Evolutionary conservation across 2,888 invertebrate genomes (phyloP).

Genomic region (Seira musarum): DNA sequence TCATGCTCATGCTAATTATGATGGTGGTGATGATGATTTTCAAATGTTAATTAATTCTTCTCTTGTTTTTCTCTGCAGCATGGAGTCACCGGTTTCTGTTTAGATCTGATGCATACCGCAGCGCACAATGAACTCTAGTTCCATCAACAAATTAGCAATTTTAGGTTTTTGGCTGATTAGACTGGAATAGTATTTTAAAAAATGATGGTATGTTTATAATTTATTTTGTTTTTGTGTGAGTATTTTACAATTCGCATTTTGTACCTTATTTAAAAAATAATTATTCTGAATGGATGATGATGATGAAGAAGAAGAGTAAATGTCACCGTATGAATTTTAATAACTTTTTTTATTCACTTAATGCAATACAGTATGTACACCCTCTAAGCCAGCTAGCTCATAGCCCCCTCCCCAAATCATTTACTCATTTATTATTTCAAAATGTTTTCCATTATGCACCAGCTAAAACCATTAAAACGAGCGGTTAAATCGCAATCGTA

Average conservation of each 20-base stretch:
- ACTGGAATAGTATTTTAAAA: background rate
- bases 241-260: background rate
- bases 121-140: slow-evolving; percentile 66
- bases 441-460: too few species aligned
- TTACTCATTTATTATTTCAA: too few species aligned
- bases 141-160: too few species aligned
- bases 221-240: background rate
- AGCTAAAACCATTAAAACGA: too few species aligned
- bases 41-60: slow-evolving; percentile 18
- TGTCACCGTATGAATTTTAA: background rate
- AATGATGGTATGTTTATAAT: background rate
- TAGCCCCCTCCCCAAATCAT: too few species aligned
- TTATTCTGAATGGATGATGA: background rate
- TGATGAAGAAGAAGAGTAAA: background rate
- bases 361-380: too few species aligned
- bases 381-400: too few species aligned
- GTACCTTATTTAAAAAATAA: background rate
- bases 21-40: slow-evolving; percentile 7
- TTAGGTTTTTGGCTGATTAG: background rate
- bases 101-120: slow-evolving; percentile 67
- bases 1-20: slow-evolving; percentile 14
- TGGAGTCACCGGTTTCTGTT: slow-evolving; percentile 65
- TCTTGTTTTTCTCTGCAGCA: slow-evolving; percentile 52
- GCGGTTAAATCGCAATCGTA: too few species aligned
- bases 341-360: too few species aligned